phyloP scores from a whole-genome alignment of 1,140 invertebrate species.

The Dendrolimus punctatus region DNA sequence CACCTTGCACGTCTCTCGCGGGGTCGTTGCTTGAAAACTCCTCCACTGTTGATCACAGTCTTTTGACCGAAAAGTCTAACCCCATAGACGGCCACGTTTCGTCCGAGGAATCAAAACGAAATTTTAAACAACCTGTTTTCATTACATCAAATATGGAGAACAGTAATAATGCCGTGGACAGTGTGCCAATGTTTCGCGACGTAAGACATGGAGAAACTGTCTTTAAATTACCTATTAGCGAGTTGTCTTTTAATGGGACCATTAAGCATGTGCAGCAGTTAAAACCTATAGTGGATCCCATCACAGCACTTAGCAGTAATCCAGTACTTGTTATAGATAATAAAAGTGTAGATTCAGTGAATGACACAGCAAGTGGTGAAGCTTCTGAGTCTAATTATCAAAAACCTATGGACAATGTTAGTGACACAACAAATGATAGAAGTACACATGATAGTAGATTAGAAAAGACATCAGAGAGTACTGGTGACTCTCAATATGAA shows the following conservation, averaged over 20 bases:
- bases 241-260: slow-evolving; percentile 65
- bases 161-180: slow-evolving; percentile 68
- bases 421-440: slow-evolving; percentile 19
- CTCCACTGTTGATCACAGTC: slow-evolving; percentile 34
- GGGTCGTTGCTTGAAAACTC: slow-evolving; percentile 41
- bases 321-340: slow-evolving; percentile 27
- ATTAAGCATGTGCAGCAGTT: slow-evolving; percentile 65
- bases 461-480: slow-evolving; percentile 32
- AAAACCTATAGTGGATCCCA: slow-evolving; percentile 58
- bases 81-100: slow-evolving; percentile 34
- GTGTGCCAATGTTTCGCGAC: slow-evolving; percentile 47
- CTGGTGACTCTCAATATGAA: slow-evolving; percentile 37
- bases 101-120: slow-evolving; percentile 48
- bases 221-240: slow-evolving; percentile 64
- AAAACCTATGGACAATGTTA: background rate
- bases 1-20: slow-evolving; percentile 27
- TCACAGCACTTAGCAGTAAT: slow-evolving; percentile 43
- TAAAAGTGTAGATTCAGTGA: slow-evolving; percentile 13
- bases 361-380: slow-evolving; percentile 10
- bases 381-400: slow-evolving; percentile 1
- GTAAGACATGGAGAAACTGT: slow-evolving; percentile 41
- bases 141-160: slow-evolving; percentile 69
- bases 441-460: slow-evolving; percentile 22
- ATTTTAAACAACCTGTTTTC: slow-evolving; percentile 44
- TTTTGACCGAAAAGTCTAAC: slow-evolving; percentile 47